Percentiles rank a stretch among this genome's conserved stretches.
Evolutionary conservation across 1,140 invertebrate species (phyloP).

Genomic region (Gonioctena quinquepunctata): DNA sequence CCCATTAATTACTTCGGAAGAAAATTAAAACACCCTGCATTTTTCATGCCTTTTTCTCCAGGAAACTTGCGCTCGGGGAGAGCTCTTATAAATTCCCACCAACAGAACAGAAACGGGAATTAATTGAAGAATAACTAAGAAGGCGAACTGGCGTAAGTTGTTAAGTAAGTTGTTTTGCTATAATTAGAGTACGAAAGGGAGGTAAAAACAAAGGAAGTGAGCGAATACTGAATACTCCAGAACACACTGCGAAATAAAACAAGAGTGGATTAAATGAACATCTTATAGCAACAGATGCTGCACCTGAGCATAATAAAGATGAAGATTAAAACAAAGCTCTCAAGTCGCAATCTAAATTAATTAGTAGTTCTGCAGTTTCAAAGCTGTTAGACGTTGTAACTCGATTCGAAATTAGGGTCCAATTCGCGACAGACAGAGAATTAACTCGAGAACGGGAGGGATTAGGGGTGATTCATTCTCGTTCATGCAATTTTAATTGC

Average conservation of each 20-base stretch:
- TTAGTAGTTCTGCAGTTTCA: conserved; percentile 31
- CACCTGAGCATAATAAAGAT: conserved; percentile 31
- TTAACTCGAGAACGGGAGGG: conserved; percentile 22
- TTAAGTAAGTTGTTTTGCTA: conserved; percentile 2
- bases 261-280: conserved; percentile 26
- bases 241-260: conserved; percentile 16
- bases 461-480: conserved; percentile 35
- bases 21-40: background rate
- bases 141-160: background rate
- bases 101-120: background rate
- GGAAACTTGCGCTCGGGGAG: background rate
- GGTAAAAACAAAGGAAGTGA: background rate
- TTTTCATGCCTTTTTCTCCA: background rate
- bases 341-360: conserved; percentile 32
- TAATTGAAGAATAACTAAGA: background rate
- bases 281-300: conserved; percentile 29
- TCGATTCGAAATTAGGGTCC: conserved; percentile 33
- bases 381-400: conserved; percentile 28
- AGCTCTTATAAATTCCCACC: background rate
- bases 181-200: background rate
- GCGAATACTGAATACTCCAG: background rate
- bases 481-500: conserved; percentile 31
- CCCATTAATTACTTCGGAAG: background rate
- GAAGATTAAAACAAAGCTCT: conserved; percentile 29
- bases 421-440: conserved; percentile 16